Evolutionary conservation across 2,113 vertebrate species (phyloP).

Genomic region (Syngnathus scovelli): DNA sequence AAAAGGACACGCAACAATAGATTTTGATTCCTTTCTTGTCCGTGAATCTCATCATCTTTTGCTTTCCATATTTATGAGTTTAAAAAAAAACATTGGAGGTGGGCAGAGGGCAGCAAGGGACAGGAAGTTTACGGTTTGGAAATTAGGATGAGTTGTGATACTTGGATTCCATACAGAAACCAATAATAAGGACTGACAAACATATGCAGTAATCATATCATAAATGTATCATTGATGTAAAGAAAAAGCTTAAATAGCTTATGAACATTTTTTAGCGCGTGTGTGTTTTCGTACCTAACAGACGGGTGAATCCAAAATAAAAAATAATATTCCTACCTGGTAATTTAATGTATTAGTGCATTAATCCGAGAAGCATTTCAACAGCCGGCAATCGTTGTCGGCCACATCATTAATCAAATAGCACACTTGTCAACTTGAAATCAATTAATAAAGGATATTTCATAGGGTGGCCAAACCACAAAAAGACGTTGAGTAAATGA

Average conservation of each 20-base stretch:
- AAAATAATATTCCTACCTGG: background rate
- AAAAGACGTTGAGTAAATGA: conserved; percentile 31
- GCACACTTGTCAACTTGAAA: background rate
- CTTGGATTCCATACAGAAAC: conserved; percentile 13
- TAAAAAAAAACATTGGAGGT: conserved; percentile 56
- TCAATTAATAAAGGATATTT: conserved; percentile 30
- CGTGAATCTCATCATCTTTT: conserved; percentile 70
- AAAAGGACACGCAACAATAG: conserved; percentile 80
- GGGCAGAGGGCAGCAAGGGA: conserved; percentile 20
- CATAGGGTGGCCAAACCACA: conserved; percentile 23
- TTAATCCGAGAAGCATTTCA: background rate
- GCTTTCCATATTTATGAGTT: conserved; percentile 76
- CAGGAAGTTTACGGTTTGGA: conserved; percentile 42
- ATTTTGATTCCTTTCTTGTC: conserved; percentile 76
- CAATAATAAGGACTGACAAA: background rate
- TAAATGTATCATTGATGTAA: background rate
- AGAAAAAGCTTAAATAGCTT: background rate
- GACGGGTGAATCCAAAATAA: background rate
- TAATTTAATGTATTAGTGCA: background rate
- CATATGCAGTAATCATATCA: background rate
- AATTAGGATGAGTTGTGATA: conserved; percentile 37
- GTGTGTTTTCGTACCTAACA: background rate
- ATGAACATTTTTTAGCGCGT: background rate
- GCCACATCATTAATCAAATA: conserved; percentile 1
- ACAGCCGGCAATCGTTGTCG: background rate